Evolutionary conservation across 2,113 vertebrate species (phyloP), one percentile per base, ranked within the genome.

Genomic region (Oncorhynchus masou): DNA sequence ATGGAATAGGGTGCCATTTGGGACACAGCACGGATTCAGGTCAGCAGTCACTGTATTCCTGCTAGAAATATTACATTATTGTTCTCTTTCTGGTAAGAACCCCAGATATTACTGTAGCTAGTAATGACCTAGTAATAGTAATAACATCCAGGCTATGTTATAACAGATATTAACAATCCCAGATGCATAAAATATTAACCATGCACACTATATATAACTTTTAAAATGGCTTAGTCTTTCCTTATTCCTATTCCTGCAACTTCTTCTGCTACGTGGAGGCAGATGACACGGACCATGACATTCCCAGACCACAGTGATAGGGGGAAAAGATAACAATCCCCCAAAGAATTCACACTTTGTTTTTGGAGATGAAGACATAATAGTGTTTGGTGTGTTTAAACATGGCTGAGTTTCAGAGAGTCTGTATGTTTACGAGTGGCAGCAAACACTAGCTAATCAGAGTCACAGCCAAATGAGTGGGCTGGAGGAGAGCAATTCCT

Each of bases 361-460:
- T 80, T 85, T 81, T 81, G 70, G 68, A 64, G 87, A 88, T 88
- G 79, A 66, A 71, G 81, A 79, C 88, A 87, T 89, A 86, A 89
- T 87, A 86, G 84, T 71, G 79, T 86, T 88, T 84, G n/a, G 76
- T 66, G 80, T 66, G 70, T 78, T 87, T 81, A 84, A 88, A 85
- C 16, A 22, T 80, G 85, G 87, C 82, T 87, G 83, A 15, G 49
- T 51, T 3, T 51, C 66, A 11, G 27, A 5, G 87, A 78, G 87
- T 45, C 39, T 68, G 81, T 79, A 83, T 89, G 88, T 90, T 91
- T 90, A 91, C 79, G 77, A 87, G 87, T 76, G 81, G 83, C 39
- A 83, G 88, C 90, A 91, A 90, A 91, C 88, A 91, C 75, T 79
- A 74, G 25, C 84, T 88, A 90, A 92, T 90, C 86, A 91, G 83